phyloP scores from a whole-genome alignment of 1,140 invertebrate genomes.

The Leptinotarsa lineolata region DNA sequence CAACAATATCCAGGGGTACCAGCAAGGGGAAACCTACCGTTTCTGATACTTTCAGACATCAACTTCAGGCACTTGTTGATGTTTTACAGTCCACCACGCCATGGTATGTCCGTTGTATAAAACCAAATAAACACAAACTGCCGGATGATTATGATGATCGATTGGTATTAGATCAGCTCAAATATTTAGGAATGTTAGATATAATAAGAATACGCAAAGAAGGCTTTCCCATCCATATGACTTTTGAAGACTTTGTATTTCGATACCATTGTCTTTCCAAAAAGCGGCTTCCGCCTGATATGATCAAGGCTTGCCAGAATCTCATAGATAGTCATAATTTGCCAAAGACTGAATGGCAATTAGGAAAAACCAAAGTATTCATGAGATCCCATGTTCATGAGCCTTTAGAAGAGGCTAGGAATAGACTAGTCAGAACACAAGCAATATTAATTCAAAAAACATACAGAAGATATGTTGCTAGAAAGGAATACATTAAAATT shows the following conservation, averaged over 20 bases:
- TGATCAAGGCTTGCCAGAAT: slow-evolving; percentile 45
- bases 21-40: slow-evolving; percentile 92
- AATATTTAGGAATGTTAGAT: slow-evolving; percentile 94
- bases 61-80: slow-evolving; percentile 89
- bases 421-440: slow-evolving; percentile 69
- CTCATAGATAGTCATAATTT: slow-evolving; percentile 67
- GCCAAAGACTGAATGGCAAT: slow-evolving; percentile 83
- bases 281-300: slow-evolving; percentile 53
- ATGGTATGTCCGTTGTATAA: slow-evolving; percentile 96
- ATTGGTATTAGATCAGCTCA: slow-evolving; percentile 86
- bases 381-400: slow-evolving; percentile 83
- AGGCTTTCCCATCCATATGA: slow-evolving; percentile 89
- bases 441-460: slow-evolving; percentile 81
- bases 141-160: slow-evolving; percentile 81
- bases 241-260: slow-evolving; percentile 75
- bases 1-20: slow-evolving; percentile 81
- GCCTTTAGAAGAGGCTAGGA: slow-evolving; percentile 81
- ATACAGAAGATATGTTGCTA: slow-evolving; percentile 67
- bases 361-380: slow-evolving; percentile 90
- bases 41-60: slow-evolving; percentile 89
- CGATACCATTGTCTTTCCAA: slow-evolving; percentile 76
- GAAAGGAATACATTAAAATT: slow-evolving; percentile 71
- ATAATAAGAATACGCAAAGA: slow-evolving; percentile 92
- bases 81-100: slow-evolving; percentile 89
- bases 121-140: slow-evolving; percentile 89